Conservation (phyloP, 1,140 invertebrate species). For the Elysia chlorotica region DNA sequence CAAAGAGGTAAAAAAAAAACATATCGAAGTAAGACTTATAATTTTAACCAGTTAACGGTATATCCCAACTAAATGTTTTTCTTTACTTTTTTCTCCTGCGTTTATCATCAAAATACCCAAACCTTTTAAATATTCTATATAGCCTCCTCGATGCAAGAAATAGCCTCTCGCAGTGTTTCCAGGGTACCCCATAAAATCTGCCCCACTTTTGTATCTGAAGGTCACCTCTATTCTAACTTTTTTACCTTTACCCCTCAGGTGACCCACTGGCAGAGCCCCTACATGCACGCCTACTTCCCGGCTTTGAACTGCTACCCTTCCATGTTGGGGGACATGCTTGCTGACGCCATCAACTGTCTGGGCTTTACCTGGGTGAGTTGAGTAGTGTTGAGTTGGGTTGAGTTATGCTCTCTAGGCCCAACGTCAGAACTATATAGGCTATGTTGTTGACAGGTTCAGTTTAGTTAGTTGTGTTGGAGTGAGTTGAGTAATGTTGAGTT, state of each 20-base stretch:
- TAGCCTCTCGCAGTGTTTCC: neutral
- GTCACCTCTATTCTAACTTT: neutral
- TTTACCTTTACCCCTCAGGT: slow-evolving; percentile 57
- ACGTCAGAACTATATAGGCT: too few species aligned
- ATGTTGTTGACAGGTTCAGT: too few species aligned
- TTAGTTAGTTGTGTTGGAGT: too few species aligned
- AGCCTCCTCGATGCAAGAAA: neutral
- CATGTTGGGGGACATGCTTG: slow-evolving; percentile 64
- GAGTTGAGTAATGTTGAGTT: too few species aligned
- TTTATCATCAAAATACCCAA: neutral
- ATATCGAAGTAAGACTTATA: too few species aligned
- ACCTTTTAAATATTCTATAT: neutral
- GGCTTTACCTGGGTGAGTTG: slow-evolving; percentile 66
- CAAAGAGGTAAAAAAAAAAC: too few species aligned
- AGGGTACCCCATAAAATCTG: neutral
- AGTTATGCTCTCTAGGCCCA: too few species aligned
- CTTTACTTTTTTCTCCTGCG: neutral
- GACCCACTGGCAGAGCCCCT: slow-evolving; percentile 87
- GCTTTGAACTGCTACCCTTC: slow-evolving; percentile 65
- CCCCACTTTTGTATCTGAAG: neutral
- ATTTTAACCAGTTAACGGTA: too few species aligned
- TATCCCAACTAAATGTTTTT: neutral
- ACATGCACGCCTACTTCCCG: slow-evolving; percentile 67
- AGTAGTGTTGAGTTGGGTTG: too few species aligned
- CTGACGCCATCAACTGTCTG: slow-evolving; percentile 63